These are phyloP conservation scores for Psittacula derbiana DNA, from an alignment of 2,797 vertebrate genomes.

Conservation along the genomic window DNA sequence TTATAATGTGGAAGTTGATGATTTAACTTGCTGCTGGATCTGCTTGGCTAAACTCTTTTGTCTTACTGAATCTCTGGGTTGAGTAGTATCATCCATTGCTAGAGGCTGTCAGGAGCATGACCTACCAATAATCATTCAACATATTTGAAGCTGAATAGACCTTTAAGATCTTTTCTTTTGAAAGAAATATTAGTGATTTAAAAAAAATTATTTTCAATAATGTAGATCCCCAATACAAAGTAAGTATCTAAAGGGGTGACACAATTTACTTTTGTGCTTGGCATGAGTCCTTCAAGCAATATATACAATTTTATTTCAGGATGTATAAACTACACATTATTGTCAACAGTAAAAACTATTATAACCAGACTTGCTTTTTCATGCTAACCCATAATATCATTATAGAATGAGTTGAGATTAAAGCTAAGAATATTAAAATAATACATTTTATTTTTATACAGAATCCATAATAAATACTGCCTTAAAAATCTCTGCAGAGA, in stretches of 20 bases:
- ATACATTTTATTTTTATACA: background rate
- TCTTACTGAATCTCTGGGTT: background rate
- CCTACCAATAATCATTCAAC: background rate
- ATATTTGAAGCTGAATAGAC: background rate
- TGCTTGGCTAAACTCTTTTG: background rate
- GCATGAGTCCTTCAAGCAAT: slow-evolving; percentile 6
- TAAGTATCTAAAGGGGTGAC: background rate
- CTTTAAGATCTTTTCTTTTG: background rate
- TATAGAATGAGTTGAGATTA: slow-evolving; percentile 4
- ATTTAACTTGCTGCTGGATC: background rate
- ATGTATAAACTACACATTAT: slow-evolving; percentile 17
- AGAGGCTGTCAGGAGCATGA: background rate
- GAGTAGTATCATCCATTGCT: background rate
- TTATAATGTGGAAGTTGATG: background rate
- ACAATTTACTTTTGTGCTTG: slow-evolving; percentile 43
- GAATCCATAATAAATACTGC: background rate
- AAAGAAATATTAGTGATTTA: background rate
- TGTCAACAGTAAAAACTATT: slow-evolving; percentile 41
- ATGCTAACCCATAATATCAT: background rate
- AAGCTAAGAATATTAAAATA: slow-evolving; percentile 2
- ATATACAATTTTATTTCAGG: slow-evolving; percentile 37
- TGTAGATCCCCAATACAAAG: background rate
- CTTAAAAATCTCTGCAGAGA: background rate
- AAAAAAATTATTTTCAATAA: background rate
- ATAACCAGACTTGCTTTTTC: slow-evolving; percentile 8